Evolutionary conservation across 2,113 vertebrate genomes (phyloP).

Genomic region (Ifrita kowaldi): DNA sequence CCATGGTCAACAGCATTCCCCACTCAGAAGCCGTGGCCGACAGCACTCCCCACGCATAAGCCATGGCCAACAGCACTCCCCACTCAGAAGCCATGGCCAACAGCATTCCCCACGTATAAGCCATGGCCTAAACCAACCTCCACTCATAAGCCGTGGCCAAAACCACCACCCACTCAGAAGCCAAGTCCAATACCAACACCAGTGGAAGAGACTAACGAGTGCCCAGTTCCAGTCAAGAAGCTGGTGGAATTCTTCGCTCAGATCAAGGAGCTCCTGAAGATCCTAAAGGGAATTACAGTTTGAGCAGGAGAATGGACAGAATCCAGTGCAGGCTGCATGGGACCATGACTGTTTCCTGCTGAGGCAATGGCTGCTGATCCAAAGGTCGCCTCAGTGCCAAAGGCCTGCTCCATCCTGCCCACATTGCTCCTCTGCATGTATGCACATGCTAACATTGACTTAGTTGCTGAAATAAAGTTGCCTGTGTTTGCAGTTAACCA

Average conservation of each 20-base stretch:
- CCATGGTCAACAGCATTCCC: fast-evolving
- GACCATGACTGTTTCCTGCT: fast-evolving
- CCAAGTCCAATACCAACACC: background rate
- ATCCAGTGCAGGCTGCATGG: background rate
- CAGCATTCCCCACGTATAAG: fast-evolving
- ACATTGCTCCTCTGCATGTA: background rate
- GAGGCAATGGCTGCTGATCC: background rate
- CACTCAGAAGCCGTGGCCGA: background rate
- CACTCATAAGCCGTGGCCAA: background rate
- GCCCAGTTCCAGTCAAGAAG: background rate
- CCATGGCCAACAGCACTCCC: fast-evolving
- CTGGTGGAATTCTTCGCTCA: background rate
- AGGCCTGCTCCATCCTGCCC: background rate
- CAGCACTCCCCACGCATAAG: fast-evolving
- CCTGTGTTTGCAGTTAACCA: background rate
- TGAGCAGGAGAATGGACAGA: background rate
- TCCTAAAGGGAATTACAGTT: fast-evolving
- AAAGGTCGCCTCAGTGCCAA: background rate
- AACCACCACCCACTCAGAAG: background rate
- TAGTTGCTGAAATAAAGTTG: background rate
- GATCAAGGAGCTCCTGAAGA: background rate
- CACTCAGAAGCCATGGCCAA: background rate
- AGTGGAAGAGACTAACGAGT: fast-evolving
- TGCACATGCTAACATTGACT: background rate
- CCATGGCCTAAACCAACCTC: background rate